Evolutionary conservation across 2,797 vertebrate genomes (phyloP).

Genomic region (Eospalax fontanierii): DNA sequence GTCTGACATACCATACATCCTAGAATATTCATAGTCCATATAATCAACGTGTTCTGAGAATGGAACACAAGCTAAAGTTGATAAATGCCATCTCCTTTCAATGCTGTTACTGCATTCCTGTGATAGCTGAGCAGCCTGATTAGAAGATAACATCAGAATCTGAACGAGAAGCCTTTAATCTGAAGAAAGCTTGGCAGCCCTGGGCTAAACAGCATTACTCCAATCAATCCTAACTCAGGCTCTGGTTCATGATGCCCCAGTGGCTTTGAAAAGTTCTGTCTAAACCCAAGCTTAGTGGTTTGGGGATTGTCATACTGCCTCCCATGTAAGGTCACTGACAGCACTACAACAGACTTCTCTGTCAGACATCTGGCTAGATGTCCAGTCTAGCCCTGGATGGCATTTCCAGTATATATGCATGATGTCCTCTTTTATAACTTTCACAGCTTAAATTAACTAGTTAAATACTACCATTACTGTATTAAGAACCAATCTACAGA

Average conservation of each 20-base stretch:
- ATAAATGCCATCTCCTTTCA: neutral
- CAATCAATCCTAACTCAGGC: neutral
- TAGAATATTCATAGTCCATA: neutral
- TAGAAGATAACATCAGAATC: conserved; percentile 5
- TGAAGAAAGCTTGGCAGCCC: neutral
- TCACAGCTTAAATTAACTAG: neutral
- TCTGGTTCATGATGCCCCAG: neutral
- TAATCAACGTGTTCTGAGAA: neutral
- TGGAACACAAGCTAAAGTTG: neutral
- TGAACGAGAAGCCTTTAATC: neutral
- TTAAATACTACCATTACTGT: neutral
- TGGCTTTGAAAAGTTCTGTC: neutral
- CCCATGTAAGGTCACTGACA: neutral
- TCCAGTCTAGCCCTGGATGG: neutral
- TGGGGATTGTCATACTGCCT: neutral
- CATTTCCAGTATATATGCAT: neutral
- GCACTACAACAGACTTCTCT: too few relatives aligned
- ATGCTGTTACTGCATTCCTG: neutral
- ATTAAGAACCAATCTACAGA: neutral
- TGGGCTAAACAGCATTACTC: neutral
- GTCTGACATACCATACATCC: neutral
- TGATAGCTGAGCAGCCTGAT: neutral
- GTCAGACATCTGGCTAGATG: neutral
- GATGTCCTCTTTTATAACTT: neutral
- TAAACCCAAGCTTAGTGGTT: neutral